Evolutionary conservation across 2,797 vertebrate genomes (phyloP).

Genomic region (Phataginus tricuspis): DNA sequence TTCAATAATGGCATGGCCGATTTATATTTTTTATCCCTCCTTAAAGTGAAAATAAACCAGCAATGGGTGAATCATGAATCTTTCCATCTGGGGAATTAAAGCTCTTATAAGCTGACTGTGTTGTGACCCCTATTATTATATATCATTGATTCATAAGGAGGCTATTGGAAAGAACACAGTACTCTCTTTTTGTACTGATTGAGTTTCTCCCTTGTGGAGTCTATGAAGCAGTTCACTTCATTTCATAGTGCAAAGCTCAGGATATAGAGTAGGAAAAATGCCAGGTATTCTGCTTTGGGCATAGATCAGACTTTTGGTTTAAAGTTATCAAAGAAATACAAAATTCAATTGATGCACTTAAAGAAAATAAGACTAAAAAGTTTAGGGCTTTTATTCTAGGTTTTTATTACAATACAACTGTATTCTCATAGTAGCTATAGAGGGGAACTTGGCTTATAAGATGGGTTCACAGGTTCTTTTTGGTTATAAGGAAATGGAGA

Average conservation of each 20-base stretch:
- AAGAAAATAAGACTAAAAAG: neutral
- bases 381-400: conserved; percentile 12
- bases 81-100: conserved; percentile 56
- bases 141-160: conserved; percentile 35
- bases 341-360: neutral
- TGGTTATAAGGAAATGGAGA: neutral
- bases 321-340: conserved; percentile 22
- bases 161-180: conserved; percentile 1
- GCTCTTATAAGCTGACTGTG: conserved; percentile 1
- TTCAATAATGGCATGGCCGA: neutral
- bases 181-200: neutral
- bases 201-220: neutral
- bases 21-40: conserved; percentile 14
- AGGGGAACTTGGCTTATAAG: neutral
- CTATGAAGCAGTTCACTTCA: neutral
- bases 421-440: neutral
- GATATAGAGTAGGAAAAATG: neutral
- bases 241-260: neutral
- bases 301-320: conserved; percentile 5
- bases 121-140: conserved; percentile 47
- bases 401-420: neutral
- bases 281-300: neutral
- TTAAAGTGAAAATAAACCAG: conserved; percentile 59
- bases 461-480: neutral
- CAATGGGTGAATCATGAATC: neutral